Evolutionary conservation across 1,140 invertebrate species (phyloP).

Genomic region (Trichogramma pretiosum): DNA sequence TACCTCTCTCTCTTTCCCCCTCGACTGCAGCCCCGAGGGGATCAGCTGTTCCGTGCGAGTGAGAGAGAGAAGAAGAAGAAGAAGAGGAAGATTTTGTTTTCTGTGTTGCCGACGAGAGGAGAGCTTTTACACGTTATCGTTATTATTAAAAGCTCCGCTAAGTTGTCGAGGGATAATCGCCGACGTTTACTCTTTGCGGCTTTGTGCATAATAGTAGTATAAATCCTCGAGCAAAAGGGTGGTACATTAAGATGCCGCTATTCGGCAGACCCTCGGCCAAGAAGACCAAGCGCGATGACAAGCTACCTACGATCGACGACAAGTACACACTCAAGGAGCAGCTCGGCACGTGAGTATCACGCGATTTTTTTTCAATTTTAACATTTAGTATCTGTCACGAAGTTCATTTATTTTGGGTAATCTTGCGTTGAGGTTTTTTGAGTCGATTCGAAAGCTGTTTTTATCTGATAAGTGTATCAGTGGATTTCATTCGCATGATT

Average conservation of each 20-base stretch:
- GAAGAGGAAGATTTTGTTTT: not conserved
- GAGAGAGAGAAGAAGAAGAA: not conserved
- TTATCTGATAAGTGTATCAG: no score
- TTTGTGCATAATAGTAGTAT: not conserved
- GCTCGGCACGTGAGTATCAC: slow-evolving; percentile 69
- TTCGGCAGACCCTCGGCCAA: slow-evolving; percentile 81
- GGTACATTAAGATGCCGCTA: slow-evolving; percentile 73
- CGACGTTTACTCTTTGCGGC: not conserved
- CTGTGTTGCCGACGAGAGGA: not conserved
- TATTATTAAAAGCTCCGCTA: no score
- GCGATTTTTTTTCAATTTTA: not conserved
- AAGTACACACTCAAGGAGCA: slow-evolving; percentile 84
- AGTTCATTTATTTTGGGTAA: no score
- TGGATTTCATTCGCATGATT: no score
- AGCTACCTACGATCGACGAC: slow-evolving; percentile 73
- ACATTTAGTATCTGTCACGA: no score
- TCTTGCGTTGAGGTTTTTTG: no score
- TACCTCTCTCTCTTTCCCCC: no score
- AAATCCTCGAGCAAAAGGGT: no score
- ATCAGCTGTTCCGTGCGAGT: no score
- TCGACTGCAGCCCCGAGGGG: no score
- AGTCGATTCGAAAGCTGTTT: no score
- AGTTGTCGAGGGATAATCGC: not conserved
- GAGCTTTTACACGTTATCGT: no score
- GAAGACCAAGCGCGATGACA: slow-evolving; percentile 75